Evolutionary conservation across 2,888 invertebrate species (phyloP).

Genomic region (Clusia tigrina): DNA sequence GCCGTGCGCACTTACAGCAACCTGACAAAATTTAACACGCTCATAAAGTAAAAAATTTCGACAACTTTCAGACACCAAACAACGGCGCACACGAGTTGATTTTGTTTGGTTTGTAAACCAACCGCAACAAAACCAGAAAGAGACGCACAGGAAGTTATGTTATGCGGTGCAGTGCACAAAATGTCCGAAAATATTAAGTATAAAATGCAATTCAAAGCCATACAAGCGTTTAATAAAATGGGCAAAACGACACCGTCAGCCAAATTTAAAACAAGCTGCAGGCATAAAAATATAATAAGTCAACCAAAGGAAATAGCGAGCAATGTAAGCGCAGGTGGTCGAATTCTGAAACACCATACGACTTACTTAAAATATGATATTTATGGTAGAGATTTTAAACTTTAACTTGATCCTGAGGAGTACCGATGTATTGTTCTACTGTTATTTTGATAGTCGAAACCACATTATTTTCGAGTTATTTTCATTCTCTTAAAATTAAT

Average conservation of each 20-base stretch:
- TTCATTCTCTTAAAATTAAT: too few relatives aligned
- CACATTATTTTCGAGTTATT: too few relatives aligned
- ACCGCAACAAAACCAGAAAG: neutral
- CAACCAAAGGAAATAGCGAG: neutral
- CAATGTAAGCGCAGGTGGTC: too few relatives aligned
- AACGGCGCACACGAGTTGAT: slow-evolving; percentile 16
- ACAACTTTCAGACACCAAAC: slow-evolving; percentile 33
- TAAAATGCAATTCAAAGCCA: neutral
- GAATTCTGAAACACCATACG: too few relatives aligned
- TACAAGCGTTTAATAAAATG: neutral
- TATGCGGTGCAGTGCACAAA: slow-evolving; percentile 39
- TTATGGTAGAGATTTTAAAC: too few relatives aligned
- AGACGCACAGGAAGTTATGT: slow-evolving; percentile 22
- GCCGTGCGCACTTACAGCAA: neutral
- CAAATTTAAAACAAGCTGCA: neutral
- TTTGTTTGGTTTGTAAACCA: neutral
- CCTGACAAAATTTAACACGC: slow-evolving; percentile 32
- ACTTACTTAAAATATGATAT: too few relatives aligned
- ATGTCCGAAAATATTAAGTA: slow-evolving; percentile 31
- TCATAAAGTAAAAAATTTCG: slow-evolving; percentile 33
- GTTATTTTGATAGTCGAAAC: too few relatives aligned
- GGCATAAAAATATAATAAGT: neutral
- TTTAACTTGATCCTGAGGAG: too few relatives aligned
- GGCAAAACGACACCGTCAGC: neutral
- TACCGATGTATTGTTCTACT: too few relatives aligned